A percentile compares a stretch with the other conserved stretches of the same genome.
Evolutionary conservation across 2,113 vertebrate species (phyloP).

Genomic region (Meriones unguiculatus): DNA sequence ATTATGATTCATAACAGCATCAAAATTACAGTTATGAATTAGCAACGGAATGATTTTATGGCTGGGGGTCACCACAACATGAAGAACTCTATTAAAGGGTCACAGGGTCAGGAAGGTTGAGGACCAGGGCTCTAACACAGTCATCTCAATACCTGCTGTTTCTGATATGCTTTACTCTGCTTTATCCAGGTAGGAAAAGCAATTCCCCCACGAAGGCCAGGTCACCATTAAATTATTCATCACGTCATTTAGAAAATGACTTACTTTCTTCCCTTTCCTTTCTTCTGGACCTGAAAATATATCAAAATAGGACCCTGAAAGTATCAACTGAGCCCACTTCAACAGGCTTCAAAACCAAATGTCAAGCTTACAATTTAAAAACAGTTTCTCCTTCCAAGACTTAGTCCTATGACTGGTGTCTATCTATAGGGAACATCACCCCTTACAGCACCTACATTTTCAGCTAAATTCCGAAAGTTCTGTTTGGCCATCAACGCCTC

Average conservation of each 20-base stretch:
- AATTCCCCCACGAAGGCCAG: not conserved
- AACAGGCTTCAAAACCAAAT: conserved; percentile 14
- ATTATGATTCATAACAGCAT: not conserved
- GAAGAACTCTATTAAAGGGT: not conserved
- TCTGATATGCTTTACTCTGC: not conserved
- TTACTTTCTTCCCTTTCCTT: not conserved
- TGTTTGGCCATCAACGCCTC: not conserved
- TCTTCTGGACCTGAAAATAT: conserved; percentile 38
- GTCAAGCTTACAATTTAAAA: conserved; percentile 71
- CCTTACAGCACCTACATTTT: conserved; percentile 10
- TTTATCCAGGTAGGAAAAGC: not conserved
- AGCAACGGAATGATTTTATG: not conserved
- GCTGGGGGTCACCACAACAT: not conserved
- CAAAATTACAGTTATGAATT: not conserved
- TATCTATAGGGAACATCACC: not conserved
- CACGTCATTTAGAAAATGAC: conserved; percentile 5
- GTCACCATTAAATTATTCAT: conserved; percentile 43
- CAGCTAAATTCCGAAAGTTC: not conserved
- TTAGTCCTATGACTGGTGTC: conserved; percentile 50
- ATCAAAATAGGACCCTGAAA: conserved; percentile 31
- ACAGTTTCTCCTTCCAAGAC: conserved; percentile 76
- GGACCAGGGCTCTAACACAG: not conserved
- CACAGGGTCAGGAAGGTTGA: not conserved
- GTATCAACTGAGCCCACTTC: conserved; percentile 11
- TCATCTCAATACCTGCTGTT: not conserved